phyloP scores from a whole-genome alignment of 2,113 vertebrate genomes.

The Epinephelus cyanopodus region DNA sequence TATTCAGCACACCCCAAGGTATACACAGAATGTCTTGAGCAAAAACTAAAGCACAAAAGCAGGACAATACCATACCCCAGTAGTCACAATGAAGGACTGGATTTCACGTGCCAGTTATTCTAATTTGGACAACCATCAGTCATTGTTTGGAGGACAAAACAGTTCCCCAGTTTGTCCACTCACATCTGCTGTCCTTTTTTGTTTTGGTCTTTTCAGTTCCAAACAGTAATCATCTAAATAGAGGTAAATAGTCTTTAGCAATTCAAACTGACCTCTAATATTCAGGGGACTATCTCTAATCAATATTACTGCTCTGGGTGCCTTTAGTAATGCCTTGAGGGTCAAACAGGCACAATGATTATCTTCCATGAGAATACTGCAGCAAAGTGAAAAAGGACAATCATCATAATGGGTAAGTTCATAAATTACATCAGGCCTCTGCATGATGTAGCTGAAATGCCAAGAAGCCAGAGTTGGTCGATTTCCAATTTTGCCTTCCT shows the following conservation, averaged over 20 bases:
- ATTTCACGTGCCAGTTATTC: constrained; percentile 57
- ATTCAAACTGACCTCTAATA: constrained; percentile 60
- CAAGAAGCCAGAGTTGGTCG: not conserved
- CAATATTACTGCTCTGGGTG: constrained; percentile 61
- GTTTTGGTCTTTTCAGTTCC: constrained; percentile 13
- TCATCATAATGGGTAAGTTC: not conserved
- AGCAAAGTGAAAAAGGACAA: constrained; percentile 39
- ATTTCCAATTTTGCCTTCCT: too few relatives aligned
- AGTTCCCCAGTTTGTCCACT: constrained; percentile 22
- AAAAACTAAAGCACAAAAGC: constrained; percentile 64
- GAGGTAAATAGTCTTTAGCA: constrained; percentile 44
- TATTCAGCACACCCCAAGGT: constrained; percentile 80
- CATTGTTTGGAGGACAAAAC: constrained; percentile 25
- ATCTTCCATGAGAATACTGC: constrained; percentile 46
- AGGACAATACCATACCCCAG: constrained; percentile 70
- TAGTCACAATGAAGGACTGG: constrained; percentile 33
- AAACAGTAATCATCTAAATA: constrained; percentile 30
- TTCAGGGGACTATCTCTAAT: constrained; percentile 67
- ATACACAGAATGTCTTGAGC: constrained; percentile 65
- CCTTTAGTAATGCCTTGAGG: constrained; percentile 57
- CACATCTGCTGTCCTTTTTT: constrained; percentile 15
- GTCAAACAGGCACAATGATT: constrained; percentile 63
- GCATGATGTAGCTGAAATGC: not conserved
- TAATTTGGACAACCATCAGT: constrained; percentile 60
- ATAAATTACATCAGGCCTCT: constrained; percentile 10